Conservation (phyloP, 2,113 vertebrate species). For the Microcebus lehilahytsara region DNA sequence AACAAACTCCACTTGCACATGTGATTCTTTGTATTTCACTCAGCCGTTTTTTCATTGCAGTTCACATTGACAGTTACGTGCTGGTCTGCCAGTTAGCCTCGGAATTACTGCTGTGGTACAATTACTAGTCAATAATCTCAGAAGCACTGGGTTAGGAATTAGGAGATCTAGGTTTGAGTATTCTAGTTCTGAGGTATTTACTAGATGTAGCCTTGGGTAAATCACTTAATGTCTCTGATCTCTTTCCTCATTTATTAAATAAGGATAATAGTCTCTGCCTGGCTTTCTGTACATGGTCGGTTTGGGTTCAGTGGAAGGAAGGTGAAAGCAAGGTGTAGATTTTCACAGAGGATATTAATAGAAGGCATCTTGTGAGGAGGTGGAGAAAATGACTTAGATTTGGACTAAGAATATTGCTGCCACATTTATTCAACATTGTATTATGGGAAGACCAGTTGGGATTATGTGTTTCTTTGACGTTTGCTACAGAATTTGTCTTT, state of each 20-base stretch:
- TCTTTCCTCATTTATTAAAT: neutral
- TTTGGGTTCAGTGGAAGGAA: neutral
- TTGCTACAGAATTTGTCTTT: neutral
- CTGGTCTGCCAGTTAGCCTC: neutral
- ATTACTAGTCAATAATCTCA: fast-evolving
- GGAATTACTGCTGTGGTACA: neutral
- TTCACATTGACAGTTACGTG: neutral
- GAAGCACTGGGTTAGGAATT: fast-evolving
- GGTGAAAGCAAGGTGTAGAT: neutral
- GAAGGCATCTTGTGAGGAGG: neutral
- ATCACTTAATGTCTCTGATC: neutral
- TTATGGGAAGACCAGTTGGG: neutral
- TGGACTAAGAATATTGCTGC: neutral
- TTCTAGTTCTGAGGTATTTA: neutral
- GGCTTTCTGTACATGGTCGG: neutral
- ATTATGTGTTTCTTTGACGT: neutral
- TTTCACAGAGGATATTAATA: neutral
- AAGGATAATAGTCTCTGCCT: neutral
- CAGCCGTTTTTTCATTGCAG: neutral
- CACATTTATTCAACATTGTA: neutral
- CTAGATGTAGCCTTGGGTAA: neutral
- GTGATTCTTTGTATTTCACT: neutral
- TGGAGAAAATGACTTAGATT: neutral
- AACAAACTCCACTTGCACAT: neutral
- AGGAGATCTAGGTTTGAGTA: neutral